Evolutionary conservation across 2,797 vertebrate genomes (phyloP).

Genomic region (Scomberomorus guttatus): DNA sequence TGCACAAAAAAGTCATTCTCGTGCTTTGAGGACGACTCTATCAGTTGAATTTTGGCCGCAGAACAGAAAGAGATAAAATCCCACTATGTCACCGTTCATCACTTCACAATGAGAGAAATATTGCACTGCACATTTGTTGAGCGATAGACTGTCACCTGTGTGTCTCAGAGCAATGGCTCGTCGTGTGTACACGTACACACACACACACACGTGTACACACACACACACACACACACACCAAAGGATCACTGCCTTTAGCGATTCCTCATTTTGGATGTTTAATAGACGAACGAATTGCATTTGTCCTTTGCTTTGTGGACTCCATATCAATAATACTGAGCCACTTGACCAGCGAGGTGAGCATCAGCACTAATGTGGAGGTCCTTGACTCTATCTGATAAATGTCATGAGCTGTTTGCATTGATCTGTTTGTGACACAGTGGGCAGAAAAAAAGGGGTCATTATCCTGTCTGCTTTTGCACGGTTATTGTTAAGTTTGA

Average conservation of each 20-base stretch:
- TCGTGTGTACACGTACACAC: constrained; percentile 5
- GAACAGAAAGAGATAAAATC: constrained; percentile 24
- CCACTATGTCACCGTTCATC: constrained; percentile 44
- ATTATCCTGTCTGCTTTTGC: constrained; percentile 49
- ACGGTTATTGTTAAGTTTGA: neutral
- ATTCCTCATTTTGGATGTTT: constrained; percentile 43
- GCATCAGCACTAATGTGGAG: constrained; percentile 76
- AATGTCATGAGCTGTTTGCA: constrained; percentile 82
- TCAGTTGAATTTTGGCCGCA: constrained; percentile 4
- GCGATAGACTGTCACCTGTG: constrained; percentile 50
- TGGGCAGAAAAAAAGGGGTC: constrained; percentile 42
- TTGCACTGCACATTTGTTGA: constrained; percentile 26
- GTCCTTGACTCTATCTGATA: constrained; percentile 81
- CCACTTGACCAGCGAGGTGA: constrained; percentile 71
- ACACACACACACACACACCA: constrained; percentile 21
- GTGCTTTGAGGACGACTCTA: neutral
- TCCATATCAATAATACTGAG: constrained; percentile 72
- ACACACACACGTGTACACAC: constrained; percentile 10
- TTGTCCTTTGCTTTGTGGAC: constrained; percentile 50
- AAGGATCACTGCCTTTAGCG: constrained; percentile 1
- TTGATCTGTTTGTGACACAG: constrained; percentile 80
- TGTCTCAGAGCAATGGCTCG: constrained; percentile 32
- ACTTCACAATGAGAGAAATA: constrained; percentile 52
- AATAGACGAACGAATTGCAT: constrained; percentile 39
- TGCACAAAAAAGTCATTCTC: constrained; percentile 4